A percentile compares a stretch with the other conserved stretches of the same genome.
These are phyloP conservation scores for Sesia apiformis DNA, from an alignment of 2,888 invertebrate genomes.

Conservation along the genomic window DNA sequence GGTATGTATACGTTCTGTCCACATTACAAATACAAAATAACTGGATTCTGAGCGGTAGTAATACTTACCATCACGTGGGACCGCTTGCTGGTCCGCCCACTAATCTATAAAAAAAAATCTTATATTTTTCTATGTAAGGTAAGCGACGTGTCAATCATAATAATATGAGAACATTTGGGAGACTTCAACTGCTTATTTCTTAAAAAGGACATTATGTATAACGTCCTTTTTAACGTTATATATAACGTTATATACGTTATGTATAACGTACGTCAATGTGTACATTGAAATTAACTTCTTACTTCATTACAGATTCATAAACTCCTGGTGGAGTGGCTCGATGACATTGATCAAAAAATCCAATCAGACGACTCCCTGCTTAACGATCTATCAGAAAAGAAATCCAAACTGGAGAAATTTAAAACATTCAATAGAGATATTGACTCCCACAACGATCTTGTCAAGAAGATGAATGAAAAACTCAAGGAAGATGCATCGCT, in stretches of 20 bases:
- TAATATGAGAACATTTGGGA: too few species aligned
- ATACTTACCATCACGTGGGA: too few species aligned
- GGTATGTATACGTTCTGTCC: slow-evolving; percentile 29
- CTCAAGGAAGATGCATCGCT: slow-evolving; percentile 80
- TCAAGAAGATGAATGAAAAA: slow-evolving; percentile 84
- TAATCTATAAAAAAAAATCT: too few species aligned
- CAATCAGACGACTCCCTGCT: slow-evolving; percentile 82
- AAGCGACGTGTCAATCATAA: too few species aligned
- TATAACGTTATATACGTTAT: too few species aligned
- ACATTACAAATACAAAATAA: too few species aligned
- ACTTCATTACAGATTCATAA: slow-evolving; percentile 74
- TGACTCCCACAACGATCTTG: slow-evolving; percentile 83
- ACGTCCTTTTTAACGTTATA: too few species aligned
- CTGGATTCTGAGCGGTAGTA: too few species aligned
- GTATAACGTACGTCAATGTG: neutral
- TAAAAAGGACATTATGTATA: too few species aligned
- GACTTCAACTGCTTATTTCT: too few species aligned
- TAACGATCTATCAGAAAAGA: slow-evolving; percentile 93
- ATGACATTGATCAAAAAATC: slow-evolving; percentile 89
- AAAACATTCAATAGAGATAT: slow-evolving; percentile 88
- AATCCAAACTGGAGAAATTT: slow-evolving; percentile 90
- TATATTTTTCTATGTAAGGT: neutral
- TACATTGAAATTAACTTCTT: neutral
- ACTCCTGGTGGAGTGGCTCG: slow-evolving; percentile 89
- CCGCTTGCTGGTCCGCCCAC: too few species aligned